Percentiles rank a stretch among this genome's conserved stretches.
phyloP scores from a whole-genome alignment of 1,140 invertebrate genomes.

The Sinella curviseta region DNA sequence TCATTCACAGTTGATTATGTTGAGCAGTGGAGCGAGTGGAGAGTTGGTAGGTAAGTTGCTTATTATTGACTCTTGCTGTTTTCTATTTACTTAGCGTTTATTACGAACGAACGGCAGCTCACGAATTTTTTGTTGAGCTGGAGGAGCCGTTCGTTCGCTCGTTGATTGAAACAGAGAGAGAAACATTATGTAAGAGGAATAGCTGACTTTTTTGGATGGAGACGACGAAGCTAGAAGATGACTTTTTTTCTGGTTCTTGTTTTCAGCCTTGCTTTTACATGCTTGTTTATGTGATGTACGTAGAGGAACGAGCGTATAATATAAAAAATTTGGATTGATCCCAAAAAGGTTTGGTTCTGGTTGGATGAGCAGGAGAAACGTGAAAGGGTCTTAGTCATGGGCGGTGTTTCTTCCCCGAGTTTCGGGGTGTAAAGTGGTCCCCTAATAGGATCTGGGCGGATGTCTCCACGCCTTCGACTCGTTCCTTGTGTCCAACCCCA shows the following conservation, averaged over 20 bases:
- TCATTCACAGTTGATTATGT: neutral
- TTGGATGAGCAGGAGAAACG: slow-evolving; percentile 13
- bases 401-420: slow-evolving; percentile 28
- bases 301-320: no score
- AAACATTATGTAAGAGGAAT: no score
- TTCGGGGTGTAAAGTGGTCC: slow-evolving; percentile 43
- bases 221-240: no score
- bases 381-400: slow-evolving; percentile 33
- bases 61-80: neutral
- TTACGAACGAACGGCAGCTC: no score
- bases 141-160: no score
- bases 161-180: no score
- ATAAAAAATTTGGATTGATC: slow-evolving; percentile 22
- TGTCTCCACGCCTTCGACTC: slow-evolving; percentile 25
- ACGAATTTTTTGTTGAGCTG: no score
- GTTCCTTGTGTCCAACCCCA: slow-evolving; percentile 30
- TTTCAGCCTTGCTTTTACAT: no score
- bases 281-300: no score
- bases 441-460: slow-evolving; percentile 42
- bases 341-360: slow-evolving; percentile 26
- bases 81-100: neutral
- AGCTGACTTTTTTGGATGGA: no score
- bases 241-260: no score
- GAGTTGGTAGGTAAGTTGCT: neutral
- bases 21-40: neutral